phyloP scores from a whole-genome alignment of 2,888 invertebrate species.

The Nomada goodeniana region DNA sequence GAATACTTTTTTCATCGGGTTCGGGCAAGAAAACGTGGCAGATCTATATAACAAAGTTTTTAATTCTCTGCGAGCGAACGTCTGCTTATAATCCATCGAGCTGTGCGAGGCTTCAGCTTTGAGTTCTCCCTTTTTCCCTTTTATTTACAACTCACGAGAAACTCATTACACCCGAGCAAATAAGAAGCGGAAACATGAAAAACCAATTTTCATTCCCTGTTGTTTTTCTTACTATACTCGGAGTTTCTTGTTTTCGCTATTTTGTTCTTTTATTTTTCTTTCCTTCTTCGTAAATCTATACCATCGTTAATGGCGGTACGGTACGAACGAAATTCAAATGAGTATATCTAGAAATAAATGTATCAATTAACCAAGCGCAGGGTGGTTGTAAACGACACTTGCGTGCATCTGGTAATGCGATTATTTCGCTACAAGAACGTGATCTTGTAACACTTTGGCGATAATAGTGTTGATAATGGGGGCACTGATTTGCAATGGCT shows the following conservation, averaged over 20 bases:
- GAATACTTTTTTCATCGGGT: neutral
- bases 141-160: neutral
- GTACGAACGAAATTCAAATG: too few relatives aligned
- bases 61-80: neutral
- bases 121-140: neutral
- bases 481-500: neutral
- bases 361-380: too few relatives aligned
- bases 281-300: too few relatives aligned
- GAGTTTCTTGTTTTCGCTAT: too few relatives aligned
- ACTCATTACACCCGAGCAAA: slow-evolving; percentile 16
- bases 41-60: neutral
- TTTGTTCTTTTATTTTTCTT: too few relatives aligned
- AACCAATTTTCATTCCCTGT: slow-evolving; percentile 28
- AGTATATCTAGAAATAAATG: too few relatives aligned
- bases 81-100: slow-evolving; percentile 44
- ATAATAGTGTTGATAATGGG: neutral
- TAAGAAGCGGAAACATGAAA: slow-evolving; percentile 29
- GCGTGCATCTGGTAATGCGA: too few relatives aligned
- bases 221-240: neutral
- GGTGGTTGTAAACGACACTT: too few relatives aligned
- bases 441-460: neutral
- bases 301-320: too few relatives aligned
- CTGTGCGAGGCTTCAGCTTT: neutral
- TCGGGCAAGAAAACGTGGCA: neutral
- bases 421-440: neutral